Percentiles rank a stretch among this genome's conserved stretches.
Conservation (phyloP, 2,797 vertebrate genomes). For the Myotis pilosus region DNA sequence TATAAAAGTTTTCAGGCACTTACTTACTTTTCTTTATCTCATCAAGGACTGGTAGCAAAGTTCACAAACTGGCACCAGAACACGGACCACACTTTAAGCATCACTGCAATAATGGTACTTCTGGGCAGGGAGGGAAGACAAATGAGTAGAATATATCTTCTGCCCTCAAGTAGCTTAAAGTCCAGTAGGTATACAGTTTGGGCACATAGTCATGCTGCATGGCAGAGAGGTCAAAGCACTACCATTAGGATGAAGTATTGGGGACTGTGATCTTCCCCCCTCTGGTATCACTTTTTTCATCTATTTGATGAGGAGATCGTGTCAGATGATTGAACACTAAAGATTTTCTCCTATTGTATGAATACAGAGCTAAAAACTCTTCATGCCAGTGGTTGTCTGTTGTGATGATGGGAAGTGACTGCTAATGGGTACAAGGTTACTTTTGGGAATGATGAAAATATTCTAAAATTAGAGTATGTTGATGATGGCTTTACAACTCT, state of each 20-base stretch:
- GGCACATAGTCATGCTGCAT: neutral
- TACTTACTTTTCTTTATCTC: neutral
- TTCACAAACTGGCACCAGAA: neutral
- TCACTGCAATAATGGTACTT: neutral
- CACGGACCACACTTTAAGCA: neutral
- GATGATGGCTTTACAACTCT: neutral
- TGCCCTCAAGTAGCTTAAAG: neutral
- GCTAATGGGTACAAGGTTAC: neutral
- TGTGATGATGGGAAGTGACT: neutral
- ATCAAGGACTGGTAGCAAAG: neutral
- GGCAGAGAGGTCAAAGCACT: neutral
- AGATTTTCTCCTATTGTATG: neutral
- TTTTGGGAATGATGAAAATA: neutral
- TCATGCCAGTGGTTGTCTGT: neutral
- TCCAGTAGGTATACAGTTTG: neutral
- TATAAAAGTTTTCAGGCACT: neutral
- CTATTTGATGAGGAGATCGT: conserved; percentile 26
- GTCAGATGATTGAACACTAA: neutral
- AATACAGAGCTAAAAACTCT: neutral
- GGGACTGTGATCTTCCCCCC: neutral
- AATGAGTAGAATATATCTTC: conserved; percentile 14
- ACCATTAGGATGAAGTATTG: neutral
- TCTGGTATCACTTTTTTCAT: neutral
- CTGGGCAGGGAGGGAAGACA: neutral
- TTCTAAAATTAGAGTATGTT: conserved; percentile 38